phyloP scores from a whole-genome alignment of 2,888 invertebrate genomes.

The Leptopilina myrica region DNA sequence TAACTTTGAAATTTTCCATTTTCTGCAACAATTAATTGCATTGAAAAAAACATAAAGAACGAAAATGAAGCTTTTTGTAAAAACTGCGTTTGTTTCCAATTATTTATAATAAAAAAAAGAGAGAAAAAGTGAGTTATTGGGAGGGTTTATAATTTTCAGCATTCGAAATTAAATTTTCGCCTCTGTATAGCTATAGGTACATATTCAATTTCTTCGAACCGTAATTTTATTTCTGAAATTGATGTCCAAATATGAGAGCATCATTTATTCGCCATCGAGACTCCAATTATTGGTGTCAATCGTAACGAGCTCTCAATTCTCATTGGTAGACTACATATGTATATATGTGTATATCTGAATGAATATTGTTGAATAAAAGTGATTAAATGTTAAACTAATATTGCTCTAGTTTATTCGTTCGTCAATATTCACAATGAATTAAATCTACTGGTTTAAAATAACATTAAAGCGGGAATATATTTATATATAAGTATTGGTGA shows the following conservation, averaged over 20 bases:
- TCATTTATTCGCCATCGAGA: conserved; percentile 13
- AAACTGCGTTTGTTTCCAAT: neutral
- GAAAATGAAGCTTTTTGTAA: neutral
- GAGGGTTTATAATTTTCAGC: neutral
- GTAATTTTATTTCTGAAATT: conserved; percentile 13
- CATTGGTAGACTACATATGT: neutral
- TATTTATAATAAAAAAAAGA: neutral
- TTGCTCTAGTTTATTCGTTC: neutral
- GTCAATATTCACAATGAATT: conserved; percentile 3
- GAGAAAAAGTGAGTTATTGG: neutral
- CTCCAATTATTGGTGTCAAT: neutral
- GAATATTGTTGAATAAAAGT: conserved; percentile 11
- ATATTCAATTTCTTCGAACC: conserved; percentile 1
- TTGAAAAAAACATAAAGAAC: neutral
- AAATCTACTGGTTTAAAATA: neutral
- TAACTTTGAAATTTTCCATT: neutral
- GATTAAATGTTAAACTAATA: conserved; percentile 16
- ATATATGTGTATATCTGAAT: neutral
- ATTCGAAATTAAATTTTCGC: neutral
- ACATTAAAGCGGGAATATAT: neutral
- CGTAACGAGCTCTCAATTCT: neutral
- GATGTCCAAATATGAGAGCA: conserved; percentile 13
- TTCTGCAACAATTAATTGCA: neutral
- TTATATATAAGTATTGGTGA: neutral
- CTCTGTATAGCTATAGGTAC: neutral